Evolutionary conservation across 2,888 invertebrate genomes (phyloP), one percentile per base, ranked within the genome.

Genomic region (Micropterix aruncella): DNA sequence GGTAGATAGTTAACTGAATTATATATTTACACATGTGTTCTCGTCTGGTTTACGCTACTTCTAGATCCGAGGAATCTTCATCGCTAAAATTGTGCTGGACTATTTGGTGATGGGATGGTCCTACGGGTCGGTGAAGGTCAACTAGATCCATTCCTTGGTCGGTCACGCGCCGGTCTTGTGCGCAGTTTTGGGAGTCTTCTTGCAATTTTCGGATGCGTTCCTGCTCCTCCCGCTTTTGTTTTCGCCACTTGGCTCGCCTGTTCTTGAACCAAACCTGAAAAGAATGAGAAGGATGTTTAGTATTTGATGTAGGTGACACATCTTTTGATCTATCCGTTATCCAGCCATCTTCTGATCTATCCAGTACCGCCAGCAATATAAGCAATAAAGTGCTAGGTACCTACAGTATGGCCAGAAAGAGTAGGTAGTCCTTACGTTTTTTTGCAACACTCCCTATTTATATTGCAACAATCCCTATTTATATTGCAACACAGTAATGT

Each of bases 251-350:
- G 53, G 94, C 94, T 37, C 94, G 76, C 16, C 94, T 79, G 62
- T 94, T 94, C 67, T 94, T 94, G 67, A 94, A 94, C 94, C 94
- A 94, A 9, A 94, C 94, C 94, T 94, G 71, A 12, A 69, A 70
- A 56, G 54, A 60, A 59, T 46, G 50, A 52, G 50, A n/a, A n/a
- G n/a, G n/a, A n/a, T n/a, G n/a, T n/a, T n/a, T n/a, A 52, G 47
- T 47, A n/a, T n/a, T n/a, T n/a, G n/a, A n/a, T n/a, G n/a, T n/a
- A n/a, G n/a, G n/a, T n/a, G n/a, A n/a, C 74, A 69, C 70, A 65
- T 61, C 61, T 63, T 67, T 68, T 66, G 66, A 70, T 69, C 64
- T 62, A 52, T 46, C 57, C 62, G n/a, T n/a, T n/a, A n/a, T n/a
- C n/a, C n/a, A n/a, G n/a, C n/a, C n/a, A n/a, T n/a, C n/a, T n/a